phyloP scores from a whole-genome alignment of 2,797 vertebrate genomes.

The Brachyrhaphis roseni region DNA sequence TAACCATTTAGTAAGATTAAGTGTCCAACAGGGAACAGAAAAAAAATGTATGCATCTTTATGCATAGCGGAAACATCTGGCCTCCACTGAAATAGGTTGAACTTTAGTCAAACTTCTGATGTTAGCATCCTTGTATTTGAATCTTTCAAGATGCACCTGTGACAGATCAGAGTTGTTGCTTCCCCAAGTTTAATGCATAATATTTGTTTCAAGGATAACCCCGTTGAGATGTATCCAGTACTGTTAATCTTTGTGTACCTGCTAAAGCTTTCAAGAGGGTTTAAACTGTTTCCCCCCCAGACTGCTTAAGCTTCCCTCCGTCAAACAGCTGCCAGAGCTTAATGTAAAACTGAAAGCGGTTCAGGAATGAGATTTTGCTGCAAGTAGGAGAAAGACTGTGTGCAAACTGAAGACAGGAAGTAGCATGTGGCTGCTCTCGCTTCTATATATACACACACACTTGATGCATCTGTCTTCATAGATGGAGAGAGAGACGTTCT shows the following conservation, averaged over 20 bases:
- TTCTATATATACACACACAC: constrained; percentile 57
- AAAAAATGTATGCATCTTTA: background rate
- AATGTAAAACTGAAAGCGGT: constrained; percentile 15
- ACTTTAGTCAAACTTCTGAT: background rate
- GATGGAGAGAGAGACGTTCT: constrained; percentile 41
- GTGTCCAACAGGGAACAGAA: background rate
- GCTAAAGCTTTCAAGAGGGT: constrained; percentile 1
- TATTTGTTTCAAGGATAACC: no score
- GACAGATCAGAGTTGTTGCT: constrained; percentile 39
- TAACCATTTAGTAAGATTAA: background rate
- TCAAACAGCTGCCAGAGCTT: background rate
- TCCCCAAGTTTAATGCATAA: constrained; percentile 17
- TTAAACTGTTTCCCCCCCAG: background rate
- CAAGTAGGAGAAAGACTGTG: constrained; percentile 26
- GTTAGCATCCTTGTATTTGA: background rate
- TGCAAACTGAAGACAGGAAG: constrained; percentile 74
- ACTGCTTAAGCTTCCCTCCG: no score
- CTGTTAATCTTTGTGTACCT: constrained; percentile 6
- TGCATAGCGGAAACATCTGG: background rate
- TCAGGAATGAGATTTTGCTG: constrained; percentile 30
- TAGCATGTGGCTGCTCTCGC: constrained; percentile 67
- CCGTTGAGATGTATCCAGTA: background rate
- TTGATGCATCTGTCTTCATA: constrained; percentile 54
- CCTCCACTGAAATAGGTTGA: background rate
- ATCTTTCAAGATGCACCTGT: background rate